phyloP scores from a whole-genome alignment of 2,797 vertebrate species.

The Pangasius macronema region DNA sequence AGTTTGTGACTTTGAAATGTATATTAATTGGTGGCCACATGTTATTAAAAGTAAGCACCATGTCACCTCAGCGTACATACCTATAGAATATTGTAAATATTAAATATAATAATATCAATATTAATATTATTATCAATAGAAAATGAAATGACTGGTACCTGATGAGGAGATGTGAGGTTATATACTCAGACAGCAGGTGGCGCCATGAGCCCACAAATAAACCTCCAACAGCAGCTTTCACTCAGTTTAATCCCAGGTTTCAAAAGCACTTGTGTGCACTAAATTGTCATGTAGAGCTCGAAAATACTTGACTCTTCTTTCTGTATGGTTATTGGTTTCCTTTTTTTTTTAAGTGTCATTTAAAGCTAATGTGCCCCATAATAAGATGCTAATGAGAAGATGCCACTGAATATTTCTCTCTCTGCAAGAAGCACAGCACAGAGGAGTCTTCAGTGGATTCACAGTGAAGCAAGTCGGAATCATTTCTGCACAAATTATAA shows the following conservation, averaged over 20 bases:
- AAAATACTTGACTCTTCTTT: conserved; percentile 85
- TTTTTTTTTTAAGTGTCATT: conserved; percentile 64
- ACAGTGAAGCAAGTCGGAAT: conserved; percentile 4
- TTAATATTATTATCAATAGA: neutral
- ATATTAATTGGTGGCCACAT: neutral
- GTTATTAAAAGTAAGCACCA: neutral
- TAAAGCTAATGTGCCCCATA: conserved; percentile 72
- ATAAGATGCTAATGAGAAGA: conserved; percentile 56
- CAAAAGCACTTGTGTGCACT: conserved; percentile 83
- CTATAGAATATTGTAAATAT: neutral
- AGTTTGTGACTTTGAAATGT: neutral
- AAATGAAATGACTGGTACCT: neutral
- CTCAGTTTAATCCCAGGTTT: conserved; percentile 77
- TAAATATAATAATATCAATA: neutral
- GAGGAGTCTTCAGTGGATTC: conserved; percentile 30
- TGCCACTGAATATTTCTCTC: conserved; percentile 53
- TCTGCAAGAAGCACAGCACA: conserved; percentile 41
- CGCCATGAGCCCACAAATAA: conserved; percentile 76
- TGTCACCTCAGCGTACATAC: neutral
- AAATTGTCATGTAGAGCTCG: conserved; percentile 83
- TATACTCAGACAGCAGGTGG: conserved; percentile 71
- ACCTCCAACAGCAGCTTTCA: conserved; percentile 39
- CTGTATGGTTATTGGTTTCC: conserved; percentile 75
- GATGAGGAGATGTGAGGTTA: neutral
- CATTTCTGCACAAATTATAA: conserved; percentile 3